Conservation (phyloP, 1,140 invertebrate genomes). For the Aphelinus certus region DNA sequence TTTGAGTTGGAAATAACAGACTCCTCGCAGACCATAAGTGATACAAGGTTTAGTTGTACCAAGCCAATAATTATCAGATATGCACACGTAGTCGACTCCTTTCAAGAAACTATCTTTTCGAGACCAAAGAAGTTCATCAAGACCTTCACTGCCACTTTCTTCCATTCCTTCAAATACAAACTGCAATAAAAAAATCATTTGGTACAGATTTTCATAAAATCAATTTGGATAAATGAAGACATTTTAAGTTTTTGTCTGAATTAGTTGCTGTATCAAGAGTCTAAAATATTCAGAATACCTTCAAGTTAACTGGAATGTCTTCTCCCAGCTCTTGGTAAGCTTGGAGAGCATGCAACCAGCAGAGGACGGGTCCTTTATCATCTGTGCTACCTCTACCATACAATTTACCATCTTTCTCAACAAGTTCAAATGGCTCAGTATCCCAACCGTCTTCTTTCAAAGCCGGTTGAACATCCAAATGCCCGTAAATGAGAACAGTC, state of each 20-base stretch:
- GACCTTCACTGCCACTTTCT: constrained; percentile 94
- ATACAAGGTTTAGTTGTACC: constrained; percentile 96
- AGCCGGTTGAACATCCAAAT: constrained; percentile 98
- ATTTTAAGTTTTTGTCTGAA: not conserved
- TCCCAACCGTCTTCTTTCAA: constrained; percentile 93
- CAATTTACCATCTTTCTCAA: constrained; percentile 89
- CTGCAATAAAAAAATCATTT: constrained; percentile 60
- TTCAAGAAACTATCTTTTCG: constrained; percentile 83
- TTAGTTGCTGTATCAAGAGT: not conserved
- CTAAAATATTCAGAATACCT: constrained; percentile 65
- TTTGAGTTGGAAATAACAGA: constrained; percentile 93
- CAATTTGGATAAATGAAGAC: not conserved
- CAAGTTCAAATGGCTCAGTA: constrained; percentile 92
- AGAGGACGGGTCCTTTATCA: constrained; percentile 93
- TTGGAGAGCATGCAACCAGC: constrained; percentile 94
- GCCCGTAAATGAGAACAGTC: constrained; percentile 95
- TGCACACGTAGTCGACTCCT: constrained; percentile 93
- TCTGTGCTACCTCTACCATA: constrained; percentile 93
- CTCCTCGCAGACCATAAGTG: constrained; percentile 94
- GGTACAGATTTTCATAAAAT: constrained; percentile 12
- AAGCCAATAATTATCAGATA: constrained; percentile 99
- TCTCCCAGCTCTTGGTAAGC: constrained; percentile 80
- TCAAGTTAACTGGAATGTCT: constrained; percentile 90
- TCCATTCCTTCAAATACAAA: constrained; percentile 99
- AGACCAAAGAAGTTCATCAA: constrained; percentile 85